phyloP scores from a whole-genome alignment of 2,113 vertebrate species.

The Alces alces region DNA sequence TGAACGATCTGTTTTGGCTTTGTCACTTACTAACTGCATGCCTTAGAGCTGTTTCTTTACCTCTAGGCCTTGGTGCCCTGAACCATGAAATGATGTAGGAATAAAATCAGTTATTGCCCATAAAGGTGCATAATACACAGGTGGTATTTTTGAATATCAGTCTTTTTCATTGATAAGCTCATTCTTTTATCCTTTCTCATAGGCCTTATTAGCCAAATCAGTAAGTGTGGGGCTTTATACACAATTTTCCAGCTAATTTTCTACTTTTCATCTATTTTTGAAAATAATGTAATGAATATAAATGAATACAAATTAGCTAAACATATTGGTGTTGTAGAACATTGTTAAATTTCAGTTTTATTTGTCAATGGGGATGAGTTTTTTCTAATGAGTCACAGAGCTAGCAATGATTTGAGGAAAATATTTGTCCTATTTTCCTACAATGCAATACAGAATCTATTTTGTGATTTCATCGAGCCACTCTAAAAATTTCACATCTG shows the following conservation, averaged over 20 bases:
- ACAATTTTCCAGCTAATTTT: not conserved
- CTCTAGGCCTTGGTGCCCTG: not conserved
- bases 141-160: not conserved
- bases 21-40: not conserved
- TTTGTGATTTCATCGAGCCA: not conserved
- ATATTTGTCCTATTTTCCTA: not conserved
- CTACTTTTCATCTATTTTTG: slow-evolving; percentile 26
- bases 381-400: slow-evolving; percentile 12
- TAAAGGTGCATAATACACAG: not conserved
- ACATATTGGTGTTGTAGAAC: not conserved
- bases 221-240: not conserved
- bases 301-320: slow-evolving; percentile 27
- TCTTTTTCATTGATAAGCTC: not conserved
- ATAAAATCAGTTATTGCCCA: not conserved
- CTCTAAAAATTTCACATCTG: slow-evolving; percentile 28
- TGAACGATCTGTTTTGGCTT: not conserved
- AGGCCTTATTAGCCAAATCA: not conserved
- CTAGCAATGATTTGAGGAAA: not conserved
- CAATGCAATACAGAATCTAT: not conserved
- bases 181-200: not conserved
- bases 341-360: slow-evolving; percentile 23
- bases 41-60: not conserved
- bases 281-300: slow-evolving; percentile 23
- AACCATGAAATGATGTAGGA: not conserved
- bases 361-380: not conserved